These are phyloP conservation scores for Drosophila pruinosa DNA, from an alignment of 1,140 invertebrate species.

Conservation along the genomic window DNA sequence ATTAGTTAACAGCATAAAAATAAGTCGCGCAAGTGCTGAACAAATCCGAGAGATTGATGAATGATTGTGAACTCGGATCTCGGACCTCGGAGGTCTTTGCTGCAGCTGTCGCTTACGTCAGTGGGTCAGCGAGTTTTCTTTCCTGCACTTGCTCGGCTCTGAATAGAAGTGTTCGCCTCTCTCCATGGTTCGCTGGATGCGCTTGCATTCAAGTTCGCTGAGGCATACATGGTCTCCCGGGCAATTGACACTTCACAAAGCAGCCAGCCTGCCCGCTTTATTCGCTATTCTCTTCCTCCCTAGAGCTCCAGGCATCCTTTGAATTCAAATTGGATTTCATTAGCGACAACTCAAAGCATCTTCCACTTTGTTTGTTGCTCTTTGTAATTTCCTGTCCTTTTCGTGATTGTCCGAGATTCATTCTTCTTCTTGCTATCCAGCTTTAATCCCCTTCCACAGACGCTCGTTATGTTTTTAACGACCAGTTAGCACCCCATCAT, in stretches of 20 bases:
- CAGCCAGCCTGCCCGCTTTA: not conserved
- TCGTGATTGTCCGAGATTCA: constrained; percentile 24
- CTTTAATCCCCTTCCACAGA: not conserved
- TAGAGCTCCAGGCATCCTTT: constrained; percentile 2
- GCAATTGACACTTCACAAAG: constrained; percentile 45
- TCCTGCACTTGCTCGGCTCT: not conserved
- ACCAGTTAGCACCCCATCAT: constrained; percentile 56
- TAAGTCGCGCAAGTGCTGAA: constrained; percentile 38
- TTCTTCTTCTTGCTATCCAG: not conserved
- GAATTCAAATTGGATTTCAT: constrained; percentile 73
- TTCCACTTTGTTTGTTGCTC: constrained; percentile 54
- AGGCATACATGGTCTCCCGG: constrained; percentile 1
- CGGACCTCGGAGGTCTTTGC: not conserved
- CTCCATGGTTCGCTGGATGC: not conserved
- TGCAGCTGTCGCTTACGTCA: constrained; percentile 4
- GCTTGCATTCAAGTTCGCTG: constrained; percentile 39
- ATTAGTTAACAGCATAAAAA: constrained; percentile 68
- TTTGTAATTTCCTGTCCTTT: constrained; percentile 36
- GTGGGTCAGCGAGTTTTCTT: constrained; percentile 10
- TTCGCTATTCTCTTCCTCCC: not conserved
- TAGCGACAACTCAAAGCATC: constrained; percentile 65
- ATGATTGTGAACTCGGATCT: not conserved
- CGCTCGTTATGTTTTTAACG: constrained; percentile 63
- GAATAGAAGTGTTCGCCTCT: not conserved
- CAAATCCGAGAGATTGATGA: constrained; percentile 37